A percentile compares a stretch with the other conserved stretches of the same genome.
Conservation (phyloP, 64 coral and sea anemone species). For the Platygyra sinensis region DNA sequence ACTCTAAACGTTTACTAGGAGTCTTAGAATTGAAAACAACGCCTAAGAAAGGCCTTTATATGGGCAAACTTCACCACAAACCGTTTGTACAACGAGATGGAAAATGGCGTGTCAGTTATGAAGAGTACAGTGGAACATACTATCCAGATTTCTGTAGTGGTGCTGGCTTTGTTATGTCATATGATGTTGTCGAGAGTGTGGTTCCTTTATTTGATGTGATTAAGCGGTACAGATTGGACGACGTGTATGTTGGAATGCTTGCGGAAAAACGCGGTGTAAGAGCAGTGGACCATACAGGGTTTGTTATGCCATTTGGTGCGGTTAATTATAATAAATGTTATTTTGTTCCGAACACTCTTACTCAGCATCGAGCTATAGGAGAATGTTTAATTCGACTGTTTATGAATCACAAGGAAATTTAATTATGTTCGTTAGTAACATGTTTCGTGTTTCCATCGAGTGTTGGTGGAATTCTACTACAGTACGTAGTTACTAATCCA, state of each 20-base stretch:
- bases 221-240: conserved; percentile 54
- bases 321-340: conserved; percentile 31
- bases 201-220: too few species aligned
- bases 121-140: neutral
- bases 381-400: conserved; percentile 44
- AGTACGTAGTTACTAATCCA: too few species aligned
- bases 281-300: conserved; percentile 16
- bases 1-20: too few species aligned
- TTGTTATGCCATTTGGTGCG: neutral
- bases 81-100: neutral
- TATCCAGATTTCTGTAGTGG: conserved; percentile 62
- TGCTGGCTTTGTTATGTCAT: conserved; percentile 53
- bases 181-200: too few species aligned
- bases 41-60: too few species aligned
- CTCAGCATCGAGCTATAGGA: conserved; percentile 61
- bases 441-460: too few species aligned
- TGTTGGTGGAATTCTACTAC: too few species aligned
- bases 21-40: too few species aligned
- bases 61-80: too few species aligned
- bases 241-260: conserved; percentile 62
- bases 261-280: conserved; percentile 22
- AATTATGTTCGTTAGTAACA: too few species aligned
- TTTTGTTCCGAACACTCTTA: conserved; percentile 31
- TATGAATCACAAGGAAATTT: neutral
- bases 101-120: too few species aligned